Evolutionary conservation across 2,888 invertebrate genomes (phyloP).

Genomic region (Oscheius sp.): DNA sequence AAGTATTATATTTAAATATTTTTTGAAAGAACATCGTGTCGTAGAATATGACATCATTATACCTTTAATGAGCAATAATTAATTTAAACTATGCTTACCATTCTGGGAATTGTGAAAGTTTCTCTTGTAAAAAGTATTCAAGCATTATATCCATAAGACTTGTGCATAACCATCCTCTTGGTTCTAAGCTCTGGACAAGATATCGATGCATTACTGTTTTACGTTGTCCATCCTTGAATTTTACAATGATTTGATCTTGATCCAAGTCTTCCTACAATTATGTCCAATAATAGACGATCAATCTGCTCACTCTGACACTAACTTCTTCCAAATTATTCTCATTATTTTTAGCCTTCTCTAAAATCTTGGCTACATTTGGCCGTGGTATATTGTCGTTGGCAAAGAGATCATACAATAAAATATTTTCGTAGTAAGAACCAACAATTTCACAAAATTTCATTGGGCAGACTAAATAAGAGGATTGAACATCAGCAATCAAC

Average conservation of each 20-base stretch:
- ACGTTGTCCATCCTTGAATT: not conserved
- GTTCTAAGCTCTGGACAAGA: not conserved
- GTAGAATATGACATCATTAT: not conserved
- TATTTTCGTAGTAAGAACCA: not conserved
- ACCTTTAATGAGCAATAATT: slow-evolving; percentile 1
- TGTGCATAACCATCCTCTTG: slow-evolving; percentile 9
- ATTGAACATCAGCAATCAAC: not conserved
- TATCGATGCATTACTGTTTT: not conserved
- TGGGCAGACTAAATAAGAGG: not conserved
- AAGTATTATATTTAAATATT: not conserved
- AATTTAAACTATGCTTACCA: slow-evolving; percentile 1
- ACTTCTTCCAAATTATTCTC: too few species aligned
- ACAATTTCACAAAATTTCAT: not conserved
- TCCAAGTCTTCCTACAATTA: not conserved
- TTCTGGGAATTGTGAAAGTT: not conserved
- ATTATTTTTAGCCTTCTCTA: not conserved
- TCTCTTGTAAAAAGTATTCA: slow-evolving; percentile 1
- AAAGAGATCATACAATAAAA: not conserved
- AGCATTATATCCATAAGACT: slow-evolving; percentile 6
- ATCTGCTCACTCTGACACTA: not conserved
- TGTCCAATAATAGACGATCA: not conserved
- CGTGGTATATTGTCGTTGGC: not conserved
- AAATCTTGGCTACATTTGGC: not conserved
- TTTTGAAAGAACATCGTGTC: slow-evolving; percentile 8
- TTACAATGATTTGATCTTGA: slow-evolving; percentile 1